Conservation (phyloP, 2,888 invertebrate species). For the Megamerina dolium region DNA sequence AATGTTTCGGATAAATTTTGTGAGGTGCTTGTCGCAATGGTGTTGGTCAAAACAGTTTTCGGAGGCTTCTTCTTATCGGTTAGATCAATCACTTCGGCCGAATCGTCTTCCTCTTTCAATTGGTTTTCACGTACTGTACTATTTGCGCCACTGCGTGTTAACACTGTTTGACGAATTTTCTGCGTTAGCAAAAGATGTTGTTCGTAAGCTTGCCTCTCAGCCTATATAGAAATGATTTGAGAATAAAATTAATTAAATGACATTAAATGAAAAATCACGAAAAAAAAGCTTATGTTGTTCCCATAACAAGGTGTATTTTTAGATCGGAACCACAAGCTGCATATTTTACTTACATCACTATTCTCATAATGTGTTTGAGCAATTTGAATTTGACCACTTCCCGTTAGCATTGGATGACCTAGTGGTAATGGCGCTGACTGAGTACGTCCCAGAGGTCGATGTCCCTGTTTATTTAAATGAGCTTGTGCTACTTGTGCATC, state of each 20-base stretch:
- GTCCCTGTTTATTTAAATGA: constrained; percentile 65
- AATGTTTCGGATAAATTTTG: constrained; percentile 52
- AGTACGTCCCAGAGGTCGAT: constrained; percentile 82
- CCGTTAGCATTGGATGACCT: constrained; percentile 77
- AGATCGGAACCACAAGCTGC: no score
- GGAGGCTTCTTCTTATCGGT: constrained; percentile 60
- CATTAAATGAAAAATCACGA: background rate
- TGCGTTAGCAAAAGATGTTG: constrained; percentile 64
- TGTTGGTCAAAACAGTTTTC: constrained; percentile 53
- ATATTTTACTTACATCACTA: constrained; percentile 44
- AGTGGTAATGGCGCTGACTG: constrained; percentile 89
- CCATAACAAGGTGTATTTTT: background rate
- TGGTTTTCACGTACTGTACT: constrained; percentile 52
- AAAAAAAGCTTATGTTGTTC: background rate
- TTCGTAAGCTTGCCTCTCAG: constrained; percentile 55
- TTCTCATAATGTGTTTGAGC: constrained; percentile 50
- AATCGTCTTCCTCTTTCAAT: constrained; percentile 56
- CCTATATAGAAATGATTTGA: constrained; percentile 26
- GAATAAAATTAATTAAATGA: background rate
- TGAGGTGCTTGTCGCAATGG: constrained; percentile 46
- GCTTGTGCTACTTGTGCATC: constrained; percentile 63
- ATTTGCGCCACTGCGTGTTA: constrained; percentile 64
- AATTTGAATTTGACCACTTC: constrained; percentile 45
- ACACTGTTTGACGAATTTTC: constrained; percentile 81
- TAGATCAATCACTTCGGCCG: constrained; percentile 66